phyloP scores from a whole-genome alignment of 2,797 vertebrate genomes.

The Danionella dracula region DNA sequence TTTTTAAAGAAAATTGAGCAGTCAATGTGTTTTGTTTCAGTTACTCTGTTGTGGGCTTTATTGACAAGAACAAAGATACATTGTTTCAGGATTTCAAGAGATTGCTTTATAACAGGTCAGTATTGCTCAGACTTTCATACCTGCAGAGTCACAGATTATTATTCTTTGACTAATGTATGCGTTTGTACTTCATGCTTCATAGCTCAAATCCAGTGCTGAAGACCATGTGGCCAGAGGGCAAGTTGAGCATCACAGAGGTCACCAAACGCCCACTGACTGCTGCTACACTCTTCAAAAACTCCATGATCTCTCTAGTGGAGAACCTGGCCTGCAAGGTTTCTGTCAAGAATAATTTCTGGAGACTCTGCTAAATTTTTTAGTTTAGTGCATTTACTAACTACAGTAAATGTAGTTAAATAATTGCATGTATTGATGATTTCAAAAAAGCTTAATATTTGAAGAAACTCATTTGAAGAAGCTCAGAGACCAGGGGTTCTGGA shows the following conservation, averaged over 20 bases:
- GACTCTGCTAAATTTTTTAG: too few species aligned
- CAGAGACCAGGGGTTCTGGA: too few species aligned
- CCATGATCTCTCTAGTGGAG: slow-evolving; percentile 96
- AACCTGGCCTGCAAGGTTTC: slow-evolving; percentile 83
- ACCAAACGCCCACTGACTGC: slow-evolving; percentile 94
- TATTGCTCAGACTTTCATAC: slow-evolving; percentile 18
- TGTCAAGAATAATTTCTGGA: not conserved
- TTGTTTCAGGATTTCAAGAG: slow-evolving; percentile 99
- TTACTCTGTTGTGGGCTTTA: slow-evolving; percentile 92
- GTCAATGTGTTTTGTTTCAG: slow-evolving; percentile 55
- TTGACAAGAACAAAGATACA: slow-evolving; percentile 99
- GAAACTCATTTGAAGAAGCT: too few species aligned
- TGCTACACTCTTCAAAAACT: slow-evolving; percentile 93
- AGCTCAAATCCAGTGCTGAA: slow-evolving; percentile 92
- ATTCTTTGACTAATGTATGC: not conserved
- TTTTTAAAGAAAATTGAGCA: too few species aligned
- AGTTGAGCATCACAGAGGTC: slow-evolving; percentile 95
- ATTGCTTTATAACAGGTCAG: slow-evolving; percentile 95
- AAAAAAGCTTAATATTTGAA: too few species aligned
- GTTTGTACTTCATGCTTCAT: slow-evolving; percentile 26
- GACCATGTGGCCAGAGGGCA: slow-evolving; percentile 97
- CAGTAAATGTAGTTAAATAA: too few species aligned
- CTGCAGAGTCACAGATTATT: not conserved
- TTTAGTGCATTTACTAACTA: not conserved
- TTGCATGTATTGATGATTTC: too few species aligned